Conservation (phyloP, 2,888 invertebrate species). For the Deladenus siricidicola region DNA sequence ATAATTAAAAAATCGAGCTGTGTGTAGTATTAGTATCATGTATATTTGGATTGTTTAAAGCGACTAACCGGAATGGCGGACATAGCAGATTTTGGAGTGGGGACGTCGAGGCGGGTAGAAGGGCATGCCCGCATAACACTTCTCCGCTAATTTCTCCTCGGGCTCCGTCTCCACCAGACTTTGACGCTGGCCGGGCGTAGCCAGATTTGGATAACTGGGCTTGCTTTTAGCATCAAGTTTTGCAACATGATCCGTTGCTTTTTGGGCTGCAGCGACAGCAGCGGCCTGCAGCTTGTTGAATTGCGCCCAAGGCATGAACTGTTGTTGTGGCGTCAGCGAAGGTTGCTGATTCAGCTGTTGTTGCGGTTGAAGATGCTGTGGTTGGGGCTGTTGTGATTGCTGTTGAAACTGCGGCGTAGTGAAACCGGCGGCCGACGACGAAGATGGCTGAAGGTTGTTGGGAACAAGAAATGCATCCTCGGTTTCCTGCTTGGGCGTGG, state of each 20-base stretch:
- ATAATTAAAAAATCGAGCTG: background rate
- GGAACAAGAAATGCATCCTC: background rate
- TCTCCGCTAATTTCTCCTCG: background rate
- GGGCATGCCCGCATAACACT: constrained; percentile 18
- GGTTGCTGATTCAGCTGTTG: no score
- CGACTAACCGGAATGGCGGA: constrained; percentile 4
- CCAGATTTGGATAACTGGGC: background rate
- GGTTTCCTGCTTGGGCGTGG: background rate
- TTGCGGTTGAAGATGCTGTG: background rate
- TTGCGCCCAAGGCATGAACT: background rate
- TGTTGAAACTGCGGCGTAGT: background rate
- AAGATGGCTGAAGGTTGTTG: no score
- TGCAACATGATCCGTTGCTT: background rate
- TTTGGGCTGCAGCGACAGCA: background rate
- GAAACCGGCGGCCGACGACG: no score
- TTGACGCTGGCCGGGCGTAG: background rate
- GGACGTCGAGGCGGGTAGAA: constrained; percentile 8
- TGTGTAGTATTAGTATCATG: background rate
- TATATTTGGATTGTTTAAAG: background rate
- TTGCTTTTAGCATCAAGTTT: background rate
- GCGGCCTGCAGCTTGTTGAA: background rate
- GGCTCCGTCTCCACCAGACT: background rate
- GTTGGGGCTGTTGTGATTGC: background rate
- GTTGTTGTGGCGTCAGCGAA: background rate
- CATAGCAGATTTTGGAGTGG: constrained; percentile 8